phyloP scores from a whole-genome alignment of 2,797 vertebrate species.

The Euphonia xanthogaster region DNA sequence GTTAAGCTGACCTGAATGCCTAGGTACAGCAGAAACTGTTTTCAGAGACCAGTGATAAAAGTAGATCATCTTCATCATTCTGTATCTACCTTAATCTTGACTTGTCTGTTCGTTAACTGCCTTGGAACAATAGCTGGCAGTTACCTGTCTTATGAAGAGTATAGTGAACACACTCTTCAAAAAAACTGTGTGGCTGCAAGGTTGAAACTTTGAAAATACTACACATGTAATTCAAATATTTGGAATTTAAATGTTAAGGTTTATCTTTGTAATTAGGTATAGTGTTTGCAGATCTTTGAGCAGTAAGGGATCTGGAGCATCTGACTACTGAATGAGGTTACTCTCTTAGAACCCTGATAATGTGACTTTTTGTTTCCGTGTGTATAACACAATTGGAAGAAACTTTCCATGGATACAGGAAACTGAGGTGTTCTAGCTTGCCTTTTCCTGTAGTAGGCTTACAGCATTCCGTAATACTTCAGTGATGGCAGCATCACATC shows the following conservation, averaged over 20 bases:
- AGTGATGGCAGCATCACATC: background rate
- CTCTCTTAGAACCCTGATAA: background rate
- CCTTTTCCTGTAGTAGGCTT: background rate
- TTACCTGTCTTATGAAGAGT: background rate
- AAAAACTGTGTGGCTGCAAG: background rate
- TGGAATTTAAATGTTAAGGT: background rate
- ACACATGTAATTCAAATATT: background rate
- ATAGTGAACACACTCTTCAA: background rate
- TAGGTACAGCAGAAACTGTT: background rate
- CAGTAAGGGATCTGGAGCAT: background rate
- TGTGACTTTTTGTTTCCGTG: background rate
- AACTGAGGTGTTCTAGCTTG: background rate
- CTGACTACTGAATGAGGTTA: background rate
- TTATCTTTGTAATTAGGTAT: background rate
- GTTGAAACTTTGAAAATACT: background rate
- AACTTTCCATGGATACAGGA: background rate
- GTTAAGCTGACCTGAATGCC: background rate
- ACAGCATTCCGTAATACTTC: background rate
- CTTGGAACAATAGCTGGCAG: background rate
- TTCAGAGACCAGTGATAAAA: background rate
- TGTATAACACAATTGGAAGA: background rate
- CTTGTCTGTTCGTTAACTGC: background rate
- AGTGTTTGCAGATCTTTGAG: background rate
- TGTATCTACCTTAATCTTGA: background rate
- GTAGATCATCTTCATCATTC: background rate